These are phyloP conservation scores for Spilogale gracilis DNA, from an alignment of 2,113 vertebrate species.

Conservation along the genomic window DNA sequence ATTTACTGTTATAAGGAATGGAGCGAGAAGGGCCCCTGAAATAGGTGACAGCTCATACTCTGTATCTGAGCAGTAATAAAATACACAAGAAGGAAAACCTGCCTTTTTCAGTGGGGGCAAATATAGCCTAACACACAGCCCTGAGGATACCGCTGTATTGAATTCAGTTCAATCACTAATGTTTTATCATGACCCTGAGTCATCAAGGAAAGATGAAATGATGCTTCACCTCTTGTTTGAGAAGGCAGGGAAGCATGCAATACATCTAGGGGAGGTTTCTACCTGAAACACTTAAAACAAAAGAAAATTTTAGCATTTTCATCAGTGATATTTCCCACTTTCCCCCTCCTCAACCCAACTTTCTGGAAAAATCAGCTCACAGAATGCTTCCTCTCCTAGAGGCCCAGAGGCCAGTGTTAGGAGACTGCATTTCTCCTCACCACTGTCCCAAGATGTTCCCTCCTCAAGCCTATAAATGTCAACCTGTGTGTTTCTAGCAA, in stretches of 20 bases:
- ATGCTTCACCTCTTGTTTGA: not conserved
- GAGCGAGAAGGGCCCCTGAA: not conserved
- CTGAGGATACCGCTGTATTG: not conserved
- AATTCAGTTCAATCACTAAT: not conserved
- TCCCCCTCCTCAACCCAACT: not conserved
- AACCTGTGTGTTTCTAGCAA: not conserved
- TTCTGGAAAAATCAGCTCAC: slow-evolving; percentile 1
- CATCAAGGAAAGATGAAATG: not conserved
- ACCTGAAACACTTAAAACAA: not conserved
- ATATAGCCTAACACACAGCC: not conserved
- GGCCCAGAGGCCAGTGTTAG: not conserved
- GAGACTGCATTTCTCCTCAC: slow-evolving; percentile 63
- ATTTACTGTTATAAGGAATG: not conserved
- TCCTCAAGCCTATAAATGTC: slow-evolving; percentile 30
- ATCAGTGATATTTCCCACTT: not conserved
- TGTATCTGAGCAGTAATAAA: not conserved
- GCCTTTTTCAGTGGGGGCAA: not conserved
- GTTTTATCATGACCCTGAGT: not conserved
- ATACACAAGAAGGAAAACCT: not conserved
- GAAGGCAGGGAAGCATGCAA: not conserved
- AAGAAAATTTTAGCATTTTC: not conserved
- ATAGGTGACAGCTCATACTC: not conserved
- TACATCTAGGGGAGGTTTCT: not conserved
- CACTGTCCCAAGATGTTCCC: slow-evolving; percentile 57
- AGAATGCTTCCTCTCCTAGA: not conserved